Conservation (phyloP, 2,888 invertebrate genomes). For the Drosophila crucigera region DNA sequence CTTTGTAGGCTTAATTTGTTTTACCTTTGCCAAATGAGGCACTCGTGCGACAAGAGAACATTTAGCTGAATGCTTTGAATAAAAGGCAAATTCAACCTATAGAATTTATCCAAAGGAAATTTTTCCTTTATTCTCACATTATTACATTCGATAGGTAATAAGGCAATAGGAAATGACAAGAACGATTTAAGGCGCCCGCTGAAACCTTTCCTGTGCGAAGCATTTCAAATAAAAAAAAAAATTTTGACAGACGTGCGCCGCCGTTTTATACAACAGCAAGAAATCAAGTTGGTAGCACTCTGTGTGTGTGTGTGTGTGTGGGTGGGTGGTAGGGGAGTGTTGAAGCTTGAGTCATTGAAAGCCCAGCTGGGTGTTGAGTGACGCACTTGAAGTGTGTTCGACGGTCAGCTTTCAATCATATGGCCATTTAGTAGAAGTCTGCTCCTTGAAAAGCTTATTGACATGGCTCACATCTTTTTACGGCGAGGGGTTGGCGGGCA, state of each 20-base stretch:
- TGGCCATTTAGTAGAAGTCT: constrained; percentile 56
- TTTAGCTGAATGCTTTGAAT: constrained; percentile 39
- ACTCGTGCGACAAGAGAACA: constrained; percentile 67
- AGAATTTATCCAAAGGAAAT: constrained; percentile 10
- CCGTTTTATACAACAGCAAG: background rate
- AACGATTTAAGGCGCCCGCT: background rate
- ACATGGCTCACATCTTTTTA: constrained; percentile 31
- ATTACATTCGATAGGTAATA: constrained; percentile 43
- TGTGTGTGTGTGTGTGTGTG: background rate
- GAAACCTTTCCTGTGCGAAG: constrained; percentile 17
- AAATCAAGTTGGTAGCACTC: constrained; percentile 2
- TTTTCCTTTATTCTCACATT: constrained; percentile 24
- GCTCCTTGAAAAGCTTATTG: constrained; percentile 28
- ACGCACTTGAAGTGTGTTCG: constrained; percentile 20
- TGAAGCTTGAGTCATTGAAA: constrained; percentile 30
- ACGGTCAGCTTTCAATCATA: constrained; percentile 68
- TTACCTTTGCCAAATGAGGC: constrained; percentile 41
- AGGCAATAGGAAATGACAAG: constrained; percentile 50
- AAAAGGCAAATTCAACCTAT: constrained; percentile 40
- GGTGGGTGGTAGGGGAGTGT: background rate
- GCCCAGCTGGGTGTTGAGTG: constrained; percentile 26
- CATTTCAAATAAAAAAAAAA: background rate
- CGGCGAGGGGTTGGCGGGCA: background rate
- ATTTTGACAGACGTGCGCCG: constrained; percentile 4
- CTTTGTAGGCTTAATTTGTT: constrained; percentile 54